These are phyloP conservation scores for Probaryconus sp. DNA, from an alignment of 1,140 invertebrate species.

Conservation along the genomic window DNA sequence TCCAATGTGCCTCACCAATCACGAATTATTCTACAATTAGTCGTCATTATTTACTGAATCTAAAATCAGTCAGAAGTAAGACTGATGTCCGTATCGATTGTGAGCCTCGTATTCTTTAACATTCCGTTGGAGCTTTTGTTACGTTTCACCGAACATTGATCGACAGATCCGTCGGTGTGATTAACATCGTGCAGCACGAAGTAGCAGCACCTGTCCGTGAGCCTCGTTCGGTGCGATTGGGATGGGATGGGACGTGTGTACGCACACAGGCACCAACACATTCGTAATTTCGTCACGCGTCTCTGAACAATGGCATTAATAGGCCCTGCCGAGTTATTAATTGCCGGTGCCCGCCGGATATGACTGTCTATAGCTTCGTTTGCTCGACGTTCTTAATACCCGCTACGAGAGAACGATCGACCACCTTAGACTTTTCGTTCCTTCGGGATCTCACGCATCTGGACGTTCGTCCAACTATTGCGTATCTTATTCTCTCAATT, in stretches of 20 bases:
- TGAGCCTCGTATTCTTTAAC: conserved; percentile 37
- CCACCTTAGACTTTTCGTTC: conserved; percentile 55
- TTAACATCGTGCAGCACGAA: conserved; percentile 69
- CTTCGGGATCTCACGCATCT: conserved; percentile 52
- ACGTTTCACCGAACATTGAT: conserved; percentile 66
- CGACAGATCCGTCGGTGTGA: conserved; percentile 72
- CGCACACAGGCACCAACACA: conserved; percentile 58
- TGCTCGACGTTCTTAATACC: conserved; percentile 69
- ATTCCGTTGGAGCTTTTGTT: conserved; percentile 57
- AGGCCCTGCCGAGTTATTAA: conserved; percentile 77
- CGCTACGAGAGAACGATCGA: conserved; percentile 60
- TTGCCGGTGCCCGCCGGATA: conserved; percentile 77
- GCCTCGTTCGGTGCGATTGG: conserved; percentile 49
- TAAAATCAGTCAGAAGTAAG: conserved; percentile 29
- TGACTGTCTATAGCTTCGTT: conserved; percentile 76
- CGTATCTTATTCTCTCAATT: no score
- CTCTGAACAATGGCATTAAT: conserved; percentile 78
- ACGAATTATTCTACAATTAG: no score
- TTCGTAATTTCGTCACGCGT: conserved; percentile 74
- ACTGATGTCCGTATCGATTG: conserved; percentile 29
- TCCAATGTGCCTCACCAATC: no score
- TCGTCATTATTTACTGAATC: conserved; percentile 10
- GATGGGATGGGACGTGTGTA: conserved; percentile 47
- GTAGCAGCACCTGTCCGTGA: conserved; percentile 73
- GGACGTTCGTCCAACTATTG: conserved; percentile 31